Base-by-base conservation (phyloP, 2,113 vertebrate genomes). In the Phalacrocorax carbo region DNA sequence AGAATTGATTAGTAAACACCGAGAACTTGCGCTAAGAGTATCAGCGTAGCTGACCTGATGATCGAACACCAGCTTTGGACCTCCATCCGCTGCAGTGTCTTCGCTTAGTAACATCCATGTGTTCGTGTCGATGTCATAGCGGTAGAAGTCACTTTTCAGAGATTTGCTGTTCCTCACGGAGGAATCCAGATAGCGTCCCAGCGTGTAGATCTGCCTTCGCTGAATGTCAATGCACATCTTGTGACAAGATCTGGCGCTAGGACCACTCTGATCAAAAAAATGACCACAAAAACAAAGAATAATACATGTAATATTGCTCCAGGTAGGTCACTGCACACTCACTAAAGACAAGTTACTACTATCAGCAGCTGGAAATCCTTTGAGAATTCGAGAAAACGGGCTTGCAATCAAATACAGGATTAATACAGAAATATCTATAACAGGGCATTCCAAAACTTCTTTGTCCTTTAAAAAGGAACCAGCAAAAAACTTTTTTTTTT, bases 181-280 rank as follows among this genome's bases (percentile, higher is more conserved):
- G 94, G 99, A 99, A 98, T 99, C 99, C 96, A 99, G 97, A 79
- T 99, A 99, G 34, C 99, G 98, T 13, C 99, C 99, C 92, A 99
- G 97, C 1, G 99, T 99, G 97, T 99, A 99, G 96, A 99, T 99
- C 95, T 99, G 99, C 52, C 99, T 98, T 26, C 99, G 96, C 10
- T 99, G 99, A 32, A 99, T 99, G 97, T 99, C 99, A 44, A 99
- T 99, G 97, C 99, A 99, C 99, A 99, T 99, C 98, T 99, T 99
- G 97, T 99, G 99, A 94, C 99, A 99, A 6, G 99, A 99, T 29
- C 99, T 98, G 51, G 99, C 99, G n/a, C 99, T 99, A 4, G 99
- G 99, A 12, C 99, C 99, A 34, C 97, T 99, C 99, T 99, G 85
- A 21, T 32, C 40, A 57, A 60, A 65, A 42, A 38, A 80, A 70